phyloP scores from a whole-genome alignment of 2,113 vertebrate genomes.

The Psittacus erithacus region DNA sequence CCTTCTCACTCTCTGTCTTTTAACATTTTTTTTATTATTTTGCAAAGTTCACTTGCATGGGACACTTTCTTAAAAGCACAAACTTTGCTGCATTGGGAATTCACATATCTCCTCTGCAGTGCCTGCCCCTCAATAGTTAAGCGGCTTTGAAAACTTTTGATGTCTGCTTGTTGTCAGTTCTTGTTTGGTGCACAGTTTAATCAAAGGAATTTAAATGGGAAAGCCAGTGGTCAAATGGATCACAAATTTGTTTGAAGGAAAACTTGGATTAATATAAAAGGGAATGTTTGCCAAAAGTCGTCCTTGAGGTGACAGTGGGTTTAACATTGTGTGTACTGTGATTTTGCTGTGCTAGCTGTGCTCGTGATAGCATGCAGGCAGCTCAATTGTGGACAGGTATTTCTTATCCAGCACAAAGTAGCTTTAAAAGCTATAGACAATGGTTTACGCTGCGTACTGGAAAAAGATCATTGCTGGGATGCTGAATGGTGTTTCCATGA shows the following conservation, averaged over 20 bases:
- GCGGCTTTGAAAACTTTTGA: neutral
- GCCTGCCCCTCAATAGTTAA: neutral
- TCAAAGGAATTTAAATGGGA: conserved; percentile 38
- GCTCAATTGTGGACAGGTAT: neutral
- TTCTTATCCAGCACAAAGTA: neutral
- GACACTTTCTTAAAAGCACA: neutral
- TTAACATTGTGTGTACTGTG: neutral
- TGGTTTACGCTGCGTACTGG: neutral
- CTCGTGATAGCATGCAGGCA: neutral
- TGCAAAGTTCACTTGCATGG: neutral
- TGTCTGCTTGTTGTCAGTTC: conserved; percentile 26
- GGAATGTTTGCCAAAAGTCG: neutral
- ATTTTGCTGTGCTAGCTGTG: conserved; percentile 8
- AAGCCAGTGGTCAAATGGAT: neutral
- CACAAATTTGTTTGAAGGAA: conserved; percentile 18
- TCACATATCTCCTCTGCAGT: neutral
- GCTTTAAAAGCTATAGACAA: neutral
- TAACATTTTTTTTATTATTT: neutral
- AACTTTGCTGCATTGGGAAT: neutral
- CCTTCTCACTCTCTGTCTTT: neutral
- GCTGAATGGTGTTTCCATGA: neutral
- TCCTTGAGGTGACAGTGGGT: conserved; percentile 5
- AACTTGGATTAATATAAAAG: conserved; percentile 30
- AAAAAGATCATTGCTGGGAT: neutral
- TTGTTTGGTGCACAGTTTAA: conserved; percentile 23